Evolutionary conservation across 2,888 invertebrate genomes (phyloP), one percentile per base, ranked within the genome.

Genomic region (Uropetala carovei): DNA sequence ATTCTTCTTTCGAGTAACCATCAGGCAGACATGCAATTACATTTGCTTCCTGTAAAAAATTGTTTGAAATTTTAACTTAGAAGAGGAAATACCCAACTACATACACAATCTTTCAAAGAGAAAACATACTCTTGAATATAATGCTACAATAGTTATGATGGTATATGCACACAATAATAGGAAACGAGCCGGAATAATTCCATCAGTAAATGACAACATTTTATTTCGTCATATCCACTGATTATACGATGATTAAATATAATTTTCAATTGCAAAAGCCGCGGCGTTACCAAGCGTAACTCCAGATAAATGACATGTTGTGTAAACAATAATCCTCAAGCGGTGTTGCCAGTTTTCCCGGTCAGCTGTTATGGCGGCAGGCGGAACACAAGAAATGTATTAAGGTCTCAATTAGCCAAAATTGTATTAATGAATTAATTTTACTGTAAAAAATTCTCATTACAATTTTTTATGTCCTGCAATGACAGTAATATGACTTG

Each of bases 91-190:
- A 13, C 22, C 3, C 16, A 57, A 68, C 14, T 43, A 27, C 83
- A 83, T 57, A 16, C 22, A 86, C 57, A 75, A 75, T 95, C 94
- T 94, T 43, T 43, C 5, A 43, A 43, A 43, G 43, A 43, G 43
- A 96, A 95, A 95, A 96, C 95, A 96, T 96, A 95, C 95, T 95
- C 96, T 96, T 94, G 96, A 96, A 96, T 97, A 97, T 96, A 97
- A 95, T 93, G 97, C 95, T 93, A 97, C 96, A 92, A 97, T 96
- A 91, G 96, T 95, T 93, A 97, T 96, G 93, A 96, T 96, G 92
- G 97, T 95, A 95, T 98, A 97, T 92, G 97, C 97, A 93, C 97
- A 95, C 92, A 97, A 95, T 93, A 96, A 96, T 93, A 97, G 95
- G 95, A 97, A 98, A 93, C 97, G 96, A 92, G 97, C 96, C 93